Conservation (phyloP, 1,140 invertebrate genomes). For the Zelostemma sp. region DNA sequence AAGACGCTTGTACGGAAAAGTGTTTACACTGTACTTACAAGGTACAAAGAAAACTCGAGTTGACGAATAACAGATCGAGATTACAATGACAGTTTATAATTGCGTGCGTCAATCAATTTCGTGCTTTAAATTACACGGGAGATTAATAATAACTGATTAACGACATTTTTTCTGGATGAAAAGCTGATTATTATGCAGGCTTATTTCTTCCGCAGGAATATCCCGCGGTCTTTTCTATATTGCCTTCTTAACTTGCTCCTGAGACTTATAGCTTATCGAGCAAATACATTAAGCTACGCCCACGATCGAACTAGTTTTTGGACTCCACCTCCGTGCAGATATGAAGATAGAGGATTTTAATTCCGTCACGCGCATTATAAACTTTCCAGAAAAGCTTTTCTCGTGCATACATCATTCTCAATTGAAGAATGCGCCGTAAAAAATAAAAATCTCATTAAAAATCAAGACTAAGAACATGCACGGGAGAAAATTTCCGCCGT, state of each 20-base stretch:
- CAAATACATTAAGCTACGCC: constrained; percentile 10
- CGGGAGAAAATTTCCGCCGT: not conserved
- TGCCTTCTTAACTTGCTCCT: not conserved
- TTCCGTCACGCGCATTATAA: constrained; percentile 4
- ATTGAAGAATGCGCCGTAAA: not conserved
- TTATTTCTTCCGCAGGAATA: not conserved
- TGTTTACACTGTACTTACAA: too few relatives aligned
- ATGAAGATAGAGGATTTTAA: constrained; percentile 1
- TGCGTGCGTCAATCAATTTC: too few relatives aligned
- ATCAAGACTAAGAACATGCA: too few relatives aligned
- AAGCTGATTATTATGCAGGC: not conserved
- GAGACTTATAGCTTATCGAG: constrained; percentile 6
- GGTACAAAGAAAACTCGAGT: too few relatives aligned
- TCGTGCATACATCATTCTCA: not conserved
- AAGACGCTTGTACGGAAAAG: not conserved
- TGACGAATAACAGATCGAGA: too few relatives aligned
- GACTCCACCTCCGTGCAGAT: constrained; percentile 9
- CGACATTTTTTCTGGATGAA: not conserved
- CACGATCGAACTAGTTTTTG: constrained; percentile 11
- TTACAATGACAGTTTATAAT: too few relatives aligned
- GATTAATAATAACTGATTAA: too few relatives aligned
- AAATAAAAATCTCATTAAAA: too few relatives aligned
- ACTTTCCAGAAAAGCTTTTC: not conserved
- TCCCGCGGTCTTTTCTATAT: not conserved
- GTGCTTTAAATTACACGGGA: too few relatives aligned